A percentile compares a stretch with the other conserved stretches of the same genome.
These are phyloP conservation scores for Drosophila pegasa DNA, from an alignment of 2,888 invertebrate species.

Conservation along the genomic window DNA sequence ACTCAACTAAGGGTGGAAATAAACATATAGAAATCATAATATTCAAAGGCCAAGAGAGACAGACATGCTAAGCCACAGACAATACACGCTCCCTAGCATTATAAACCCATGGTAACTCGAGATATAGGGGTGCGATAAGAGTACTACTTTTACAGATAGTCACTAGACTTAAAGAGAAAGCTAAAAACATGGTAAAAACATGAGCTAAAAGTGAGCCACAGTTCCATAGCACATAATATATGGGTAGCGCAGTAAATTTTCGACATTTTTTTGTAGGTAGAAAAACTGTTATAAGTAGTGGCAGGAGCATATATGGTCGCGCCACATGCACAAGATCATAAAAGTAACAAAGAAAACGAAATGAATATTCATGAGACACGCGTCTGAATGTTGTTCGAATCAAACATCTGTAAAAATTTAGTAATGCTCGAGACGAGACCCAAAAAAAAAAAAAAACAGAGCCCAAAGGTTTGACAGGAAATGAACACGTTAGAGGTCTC, in stretches of 20 bases:
- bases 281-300: conserved; percentile 6
- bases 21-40: conserved; percentile 8
- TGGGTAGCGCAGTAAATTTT: neutral
- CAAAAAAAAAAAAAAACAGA: conserved; percentile 27
- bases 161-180: neutral
- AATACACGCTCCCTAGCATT: conserved; percentile 9
- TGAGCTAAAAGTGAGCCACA: neutral
- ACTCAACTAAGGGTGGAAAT: conserved; percentile 27
- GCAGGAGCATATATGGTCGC: conserved; percentile 10
- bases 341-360: neutral
- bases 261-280: conserved; percentile 3
- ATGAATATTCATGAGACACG: conserved; percentile 52
- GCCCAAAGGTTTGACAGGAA: conserved; percentile 61
- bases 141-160: neutral
- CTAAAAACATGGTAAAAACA: neutral
- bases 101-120: conserved; percentile 21
- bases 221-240: conserved; percentile 8
- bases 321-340: conserved; percentile 30
- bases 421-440: conserved; percentile 37
- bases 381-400: conserved; percentile 33
- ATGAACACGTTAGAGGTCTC: conserved; percentile 56
- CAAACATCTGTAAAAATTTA: conserved; percentile 67
- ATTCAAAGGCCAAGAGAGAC: neutral
- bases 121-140: neutral
- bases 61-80: conserved; percentile 11